Conservation (phyloP, 2,113 vertebrate genomes). For the Mionectes macconnelli region DNA sequence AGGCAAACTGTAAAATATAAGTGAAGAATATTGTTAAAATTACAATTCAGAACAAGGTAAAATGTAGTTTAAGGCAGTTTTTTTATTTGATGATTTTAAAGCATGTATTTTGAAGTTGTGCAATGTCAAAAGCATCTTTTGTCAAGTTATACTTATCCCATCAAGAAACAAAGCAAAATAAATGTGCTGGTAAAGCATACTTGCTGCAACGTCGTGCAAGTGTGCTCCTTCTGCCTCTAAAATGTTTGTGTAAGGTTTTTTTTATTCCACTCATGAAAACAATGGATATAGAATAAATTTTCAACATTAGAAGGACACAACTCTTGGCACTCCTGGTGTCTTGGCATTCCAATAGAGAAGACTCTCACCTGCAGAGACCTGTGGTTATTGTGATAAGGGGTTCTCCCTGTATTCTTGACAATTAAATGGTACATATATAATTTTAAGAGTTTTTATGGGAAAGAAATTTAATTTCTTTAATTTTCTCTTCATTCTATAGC, state of each 20-base stretch:
- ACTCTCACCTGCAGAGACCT: neutral
- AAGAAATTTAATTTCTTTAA: neutral
- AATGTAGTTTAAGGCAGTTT: neutral
- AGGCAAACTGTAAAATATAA: neutral
- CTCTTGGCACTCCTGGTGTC: neutral
- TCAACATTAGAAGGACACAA: neutral
- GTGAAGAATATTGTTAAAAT: neutral
- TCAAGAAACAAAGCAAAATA: neutral
- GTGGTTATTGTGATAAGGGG: neutral
- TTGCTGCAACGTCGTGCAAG: neutral
- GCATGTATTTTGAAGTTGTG: neutral
- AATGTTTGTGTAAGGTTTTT: neutral
- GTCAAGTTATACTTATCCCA: neutral
- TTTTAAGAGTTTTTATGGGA: neutral
- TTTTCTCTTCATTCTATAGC: neutral
- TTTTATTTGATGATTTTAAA: neutral
- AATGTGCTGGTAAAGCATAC: neutral
- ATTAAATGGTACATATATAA: neutral
- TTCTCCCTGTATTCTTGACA: neutral
- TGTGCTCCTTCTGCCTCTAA: neutral
- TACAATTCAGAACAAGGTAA: neutral
- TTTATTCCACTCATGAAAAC: neutral
- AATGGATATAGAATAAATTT: neutral
- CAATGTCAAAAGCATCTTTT: neutral
- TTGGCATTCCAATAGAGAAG: neutral